A percentile compares a stretch with the other conserved stretches of the same genome.
Conservation (phyloP, 2,113 vertebrate species). For the Lycocorax pyrrhopterus region DNA sequence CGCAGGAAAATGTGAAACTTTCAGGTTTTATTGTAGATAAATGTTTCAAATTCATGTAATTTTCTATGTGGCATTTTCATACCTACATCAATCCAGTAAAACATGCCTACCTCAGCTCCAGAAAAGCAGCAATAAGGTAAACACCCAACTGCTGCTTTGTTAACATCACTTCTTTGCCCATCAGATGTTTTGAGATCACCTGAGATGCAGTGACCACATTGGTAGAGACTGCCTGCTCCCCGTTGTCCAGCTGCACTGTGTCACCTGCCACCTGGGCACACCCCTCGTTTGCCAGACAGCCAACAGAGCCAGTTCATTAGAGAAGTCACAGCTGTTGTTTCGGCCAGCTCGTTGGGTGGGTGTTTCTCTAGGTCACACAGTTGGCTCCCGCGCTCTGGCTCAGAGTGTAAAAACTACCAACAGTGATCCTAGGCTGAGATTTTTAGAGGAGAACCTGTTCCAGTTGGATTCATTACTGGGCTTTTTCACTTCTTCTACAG, state of each 20-base stretch:
- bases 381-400: background rate
- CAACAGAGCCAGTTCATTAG: background rate
- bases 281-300: accelerated
- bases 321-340: background rate
- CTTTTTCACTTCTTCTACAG: background rate
- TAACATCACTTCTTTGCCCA: background rate
- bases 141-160: accelerated
- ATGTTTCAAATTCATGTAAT: background rate
- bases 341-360: background rate
- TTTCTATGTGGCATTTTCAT: background rate
- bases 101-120: background rate
- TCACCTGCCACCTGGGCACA: background rate
- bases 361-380: background rate
- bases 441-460: background rate
- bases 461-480: background rate
- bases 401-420: background rate
- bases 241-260: accelerated
- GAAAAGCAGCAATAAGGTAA: background rate
- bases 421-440: background rate
- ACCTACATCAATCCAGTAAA: background rate
- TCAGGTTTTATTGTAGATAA: background rate
- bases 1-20: background rate
- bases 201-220: too few relatives aligned
- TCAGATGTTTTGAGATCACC: background rate
- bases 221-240: background rate